Percentiles rank a stretch among this genome's conserved stretches.
These are phyloP conservation scores for Anguilla marmorata DNA, from an alignment of 2,797 vertebrate genomes.

Conservation along the genomic window DNA sequence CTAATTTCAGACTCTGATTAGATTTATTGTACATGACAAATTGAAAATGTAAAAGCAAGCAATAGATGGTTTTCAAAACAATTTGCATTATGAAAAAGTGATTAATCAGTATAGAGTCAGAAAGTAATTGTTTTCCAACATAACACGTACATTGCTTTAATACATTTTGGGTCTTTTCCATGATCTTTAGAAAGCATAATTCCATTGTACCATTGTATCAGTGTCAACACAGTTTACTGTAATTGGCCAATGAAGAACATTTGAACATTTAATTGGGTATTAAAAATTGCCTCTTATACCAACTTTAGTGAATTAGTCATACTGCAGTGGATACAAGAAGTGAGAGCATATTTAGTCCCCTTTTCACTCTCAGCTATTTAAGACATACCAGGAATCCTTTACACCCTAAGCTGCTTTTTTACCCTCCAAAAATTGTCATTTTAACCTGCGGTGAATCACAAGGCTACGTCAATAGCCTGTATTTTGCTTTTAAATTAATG, in stretches of 20 bases:
- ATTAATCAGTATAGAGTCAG: neutral
- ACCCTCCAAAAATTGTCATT: neutral
- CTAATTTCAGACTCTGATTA: neutral
- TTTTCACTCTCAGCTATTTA: neutral
- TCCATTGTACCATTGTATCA: neutral
- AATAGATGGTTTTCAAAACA: neutral
- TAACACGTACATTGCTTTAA: neutral
- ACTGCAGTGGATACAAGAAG: neutral
- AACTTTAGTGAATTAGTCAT: neutral
- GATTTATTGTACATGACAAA: neutral
- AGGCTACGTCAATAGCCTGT: neutral
- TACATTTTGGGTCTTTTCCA: neutral
- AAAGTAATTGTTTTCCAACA: neutral
- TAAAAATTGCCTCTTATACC: neutral
- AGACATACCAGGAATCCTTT: neutral
- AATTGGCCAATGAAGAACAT: neutral
- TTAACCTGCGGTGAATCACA: neutral
- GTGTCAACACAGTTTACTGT: neutral
- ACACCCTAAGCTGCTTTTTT: neutral
- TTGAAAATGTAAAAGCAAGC: neutral
- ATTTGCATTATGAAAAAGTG: neutral
- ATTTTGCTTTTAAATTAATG: neutral
- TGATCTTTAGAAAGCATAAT: neutral
- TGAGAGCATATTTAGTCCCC: neutral
- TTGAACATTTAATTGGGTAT: neutral